These are phyloP conservation scores for Papilio machaon DNA, from an alignment of 1,140 invertebrate genomes.

Conservation along the genomic window DNA sequence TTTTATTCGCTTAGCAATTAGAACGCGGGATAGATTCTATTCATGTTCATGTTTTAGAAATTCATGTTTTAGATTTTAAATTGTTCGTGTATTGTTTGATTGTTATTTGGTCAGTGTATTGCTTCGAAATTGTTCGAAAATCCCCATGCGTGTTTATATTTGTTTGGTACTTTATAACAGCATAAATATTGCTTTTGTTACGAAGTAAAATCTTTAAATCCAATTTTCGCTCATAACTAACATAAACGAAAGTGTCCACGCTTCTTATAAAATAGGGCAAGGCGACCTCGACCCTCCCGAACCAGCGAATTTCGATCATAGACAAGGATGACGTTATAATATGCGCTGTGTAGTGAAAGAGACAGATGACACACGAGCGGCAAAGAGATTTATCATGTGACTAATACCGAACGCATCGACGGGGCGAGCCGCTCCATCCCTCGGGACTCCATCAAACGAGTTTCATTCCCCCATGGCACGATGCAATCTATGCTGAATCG, in stretches of 20 bases:
- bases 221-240: conserved; percentile 56
- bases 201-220: conserved; percentile 42
- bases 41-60: neutral
- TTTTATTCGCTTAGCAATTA: conserved; percentile 23
- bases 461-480: conserved; percentile 77
- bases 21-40: neutral
- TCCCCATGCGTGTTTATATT: neutral
- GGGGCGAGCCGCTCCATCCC: conserved; percentile 64
- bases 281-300: conserved; percentile 63
- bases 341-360: conserved; percentile 57
- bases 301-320: conserved; percentile 63
- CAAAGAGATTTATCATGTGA: conserved; percentile 79
- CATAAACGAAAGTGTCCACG: conserved; percentile 68
- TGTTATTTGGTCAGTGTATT: neutral
- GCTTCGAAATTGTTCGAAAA: neutral
- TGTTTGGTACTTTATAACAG: conserved; percentile 21
- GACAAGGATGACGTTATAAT: conserved; percentile 67
- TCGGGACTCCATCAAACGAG: conserved; percentile 80
- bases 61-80: neutral
- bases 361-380: conserved; percentile 61
- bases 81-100: conserved; percentile 10
- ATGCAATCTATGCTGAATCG: conserved; percentile 82
- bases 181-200: conserved; percentile 26
- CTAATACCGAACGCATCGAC: conserved; percentile 76
- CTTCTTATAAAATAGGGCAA: conserved; percentile 69